phyloP scores from a whole-genome alignment of 92 coral and sea anemone species.

The Porites divaricata region DNA sequence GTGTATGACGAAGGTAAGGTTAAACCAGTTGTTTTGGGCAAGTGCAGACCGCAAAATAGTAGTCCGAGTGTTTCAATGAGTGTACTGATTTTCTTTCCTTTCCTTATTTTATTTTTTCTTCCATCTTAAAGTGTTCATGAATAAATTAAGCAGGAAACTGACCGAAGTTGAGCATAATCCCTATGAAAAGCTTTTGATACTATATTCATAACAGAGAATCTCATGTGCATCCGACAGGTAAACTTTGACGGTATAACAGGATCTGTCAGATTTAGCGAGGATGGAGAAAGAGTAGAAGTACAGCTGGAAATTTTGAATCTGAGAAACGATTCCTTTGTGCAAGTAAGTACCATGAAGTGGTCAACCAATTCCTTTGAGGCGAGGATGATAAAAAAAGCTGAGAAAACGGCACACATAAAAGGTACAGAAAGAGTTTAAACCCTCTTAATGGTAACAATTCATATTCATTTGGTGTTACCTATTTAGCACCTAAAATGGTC shows the following conservation, averaged over 20 bases:
- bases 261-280: slow-evolving; percentile 46
- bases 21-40: slow-evolving; percentile 18
- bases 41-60: slow-evolving; percentile 45
- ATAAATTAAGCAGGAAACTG: no score
- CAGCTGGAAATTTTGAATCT: slow-evolving; percentile 55
- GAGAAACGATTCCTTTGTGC: slow-evolving; percentile 30
- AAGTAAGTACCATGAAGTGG: slow-evolving; percentile 22
- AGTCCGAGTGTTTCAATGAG: not conserved
- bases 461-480: no score
- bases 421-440: no score
- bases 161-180: no score
- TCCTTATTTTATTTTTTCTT: not conserved
- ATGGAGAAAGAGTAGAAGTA: slow-evolving; percentile 46
- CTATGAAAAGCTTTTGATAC: no score
- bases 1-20: slow-evolving; percentile 6
- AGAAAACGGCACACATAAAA: no score
- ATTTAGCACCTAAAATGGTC: no score
- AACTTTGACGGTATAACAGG: slow-evolving; percentile 36
- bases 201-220: not conserved
- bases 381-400: no score
- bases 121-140: no score
- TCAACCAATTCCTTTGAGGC: not conserved
- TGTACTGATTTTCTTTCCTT: no score
- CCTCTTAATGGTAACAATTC: no score
- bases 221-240: slow-evolving; percentile 13